Base-by-base conservation (phyloP, 2,113 vertebrate species). In the Pontoporia blainvillei region DNA sequence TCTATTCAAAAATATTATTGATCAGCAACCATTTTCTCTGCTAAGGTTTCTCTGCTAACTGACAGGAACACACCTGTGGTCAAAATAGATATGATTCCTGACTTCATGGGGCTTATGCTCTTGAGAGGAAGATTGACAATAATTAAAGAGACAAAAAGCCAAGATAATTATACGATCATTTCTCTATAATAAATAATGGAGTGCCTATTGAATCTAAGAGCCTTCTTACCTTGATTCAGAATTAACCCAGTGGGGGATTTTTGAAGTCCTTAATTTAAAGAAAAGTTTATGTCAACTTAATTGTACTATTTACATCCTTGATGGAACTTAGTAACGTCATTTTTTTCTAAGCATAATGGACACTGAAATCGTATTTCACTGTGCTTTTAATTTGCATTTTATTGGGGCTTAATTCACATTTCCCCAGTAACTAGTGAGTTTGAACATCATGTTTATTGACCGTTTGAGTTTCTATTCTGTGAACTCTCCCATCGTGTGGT, bases 391-490 rank as follows among this genome's bases (percentile, higher is more conserved):
- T 79, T 31, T 78, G 18, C 31, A 64, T 93, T 85, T 96, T 85
- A 79, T 62, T 85, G 29, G 71, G 17, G 7, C 66, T 96, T 81
- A 86, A 86, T 90, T 90, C 14, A 8, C 14, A 72, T 91, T 82
- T 94, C 10, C n/a, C 23, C 20, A 72, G 36, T 90, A 82, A 73
- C 41, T 62, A 79, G 54, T 78, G 62, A 84, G 14, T 90, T 89
- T 78, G n/a, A 92, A 75, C 49, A 96, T 34, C 49, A 96, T 36
- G 23, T 90, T 81, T 94, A 61, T 86, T 75, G 57, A 21, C 39
- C 78, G 4, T 69, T 83, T 86, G 86, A 90, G 3, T 71, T 72
- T 81, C 34, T 21, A n/a, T 66, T 94, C 39, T 73, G 5, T 90
- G 46, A 86, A 72, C 36, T 75, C 36, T 89, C 46, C 5, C 15